Conservation (phyloP, 2,797 vertebrate genomes). For the Nyctalus aviator region DNA sequence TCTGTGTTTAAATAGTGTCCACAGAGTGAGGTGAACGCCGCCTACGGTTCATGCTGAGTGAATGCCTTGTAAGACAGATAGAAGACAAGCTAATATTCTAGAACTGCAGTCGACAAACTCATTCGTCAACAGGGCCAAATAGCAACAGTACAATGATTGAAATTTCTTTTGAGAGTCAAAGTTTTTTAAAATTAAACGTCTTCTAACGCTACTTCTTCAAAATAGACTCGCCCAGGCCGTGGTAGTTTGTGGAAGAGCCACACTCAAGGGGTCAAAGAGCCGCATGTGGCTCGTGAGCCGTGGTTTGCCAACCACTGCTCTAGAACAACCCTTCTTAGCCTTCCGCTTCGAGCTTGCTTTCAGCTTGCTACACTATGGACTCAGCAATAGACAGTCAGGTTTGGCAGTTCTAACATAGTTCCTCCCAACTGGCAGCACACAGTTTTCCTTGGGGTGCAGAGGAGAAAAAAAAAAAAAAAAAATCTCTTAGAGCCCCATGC, state of each 20-base stretch:
- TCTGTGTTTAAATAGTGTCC: neutral
- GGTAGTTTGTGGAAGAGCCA: too few species aligned
- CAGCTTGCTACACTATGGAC: neutral
- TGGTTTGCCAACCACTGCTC: too few species aligned
- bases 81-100: slow-evolving; percentile 54
- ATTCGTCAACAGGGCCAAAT: too few species aligned
- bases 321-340: slow-evolving; percentile 1
- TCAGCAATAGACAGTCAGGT: neutral
- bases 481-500: slow-evolving; percentile 44
- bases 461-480: neutral
- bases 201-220: too few species aligned
- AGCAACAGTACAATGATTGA: too few species aligned
- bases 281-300: too few species aligned
- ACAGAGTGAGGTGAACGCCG: neutral
- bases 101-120: neutral
- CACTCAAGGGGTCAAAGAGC: too few species aligned
- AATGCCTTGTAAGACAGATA: neutral
- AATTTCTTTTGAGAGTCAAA: too few species aligned
- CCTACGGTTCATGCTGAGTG: neutral
- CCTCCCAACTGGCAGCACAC: neutral
- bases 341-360: slow-evolving; percentile 41
- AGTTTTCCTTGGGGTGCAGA: slow-evolving; percentile 33
- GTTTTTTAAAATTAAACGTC: too few species aligned
- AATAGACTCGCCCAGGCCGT: too few species aligned
- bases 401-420: neutral